Evolutionary conservation across 2,797 vertebrate species (phyloP).

Genomic region (Manis pentadactyla): DNA sequence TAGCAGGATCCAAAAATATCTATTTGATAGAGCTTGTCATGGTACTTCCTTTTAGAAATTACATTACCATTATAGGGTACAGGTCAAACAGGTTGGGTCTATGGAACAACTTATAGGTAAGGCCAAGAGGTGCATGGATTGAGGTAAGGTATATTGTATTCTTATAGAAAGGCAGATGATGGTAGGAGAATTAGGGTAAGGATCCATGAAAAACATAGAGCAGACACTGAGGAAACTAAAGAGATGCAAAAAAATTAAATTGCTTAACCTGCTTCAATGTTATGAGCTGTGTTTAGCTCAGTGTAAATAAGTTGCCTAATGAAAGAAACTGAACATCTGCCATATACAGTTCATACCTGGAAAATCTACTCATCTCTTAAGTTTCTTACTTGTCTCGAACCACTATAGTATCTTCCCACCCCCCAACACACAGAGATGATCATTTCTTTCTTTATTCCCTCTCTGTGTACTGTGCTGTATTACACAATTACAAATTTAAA

Average conservation of each 20-base stretch:
- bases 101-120: neutral
- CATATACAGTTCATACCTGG: neutral
- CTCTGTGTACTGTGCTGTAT: neutral
- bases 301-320: neutral
- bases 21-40: neutral
- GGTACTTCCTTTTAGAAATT: neutral
- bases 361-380: neutral
- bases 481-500: neutral
- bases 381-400: neutral
- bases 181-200: neutral
- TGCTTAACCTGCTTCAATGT: neutral
- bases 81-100: accelerated
- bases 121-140: neutral
- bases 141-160: neutral
- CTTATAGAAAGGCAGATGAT: neutral
- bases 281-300: neutral
- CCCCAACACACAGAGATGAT: neutral
- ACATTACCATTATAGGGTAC: neutral
- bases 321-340: neutral
- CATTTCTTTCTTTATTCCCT: neutral
- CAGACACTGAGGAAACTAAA: neutral
- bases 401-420: neutral
- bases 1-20: neutral
- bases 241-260: neutral
- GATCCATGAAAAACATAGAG: neutral